phyloP scores from a whole-genome alignment of 2,797 vertebrate species.

The Sylvilagus floridanus region DNA sequence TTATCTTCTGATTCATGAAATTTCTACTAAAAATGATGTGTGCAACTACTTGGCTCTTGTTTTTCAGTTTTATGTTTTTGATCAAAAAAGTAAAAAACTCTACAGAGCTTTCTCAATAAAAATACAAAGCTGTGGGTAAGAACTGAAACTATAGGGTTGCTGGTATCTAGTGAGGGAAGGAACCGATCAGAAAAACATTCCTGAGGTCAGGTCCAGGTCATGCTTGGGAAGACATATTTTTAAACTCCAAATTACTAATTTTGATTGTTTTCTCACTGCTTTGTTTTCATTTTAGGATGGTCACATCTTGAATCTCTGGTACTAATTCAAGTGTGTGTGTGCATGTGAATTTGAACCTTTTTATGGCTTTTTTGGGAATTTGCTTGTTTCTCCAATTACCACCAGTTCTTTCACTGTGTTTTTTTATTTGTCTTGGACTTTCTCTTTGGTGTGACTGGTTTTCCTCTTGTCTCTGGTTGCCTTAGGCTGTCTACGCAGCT shows the following conservation, averaged over 20 bases:
- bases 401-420: neutral
- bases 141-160: neutral
- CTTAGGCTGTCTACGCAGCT: constrained; percentile 19
- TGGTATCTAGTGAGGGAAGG: neutral
- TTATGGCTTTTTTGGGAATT: neutral
- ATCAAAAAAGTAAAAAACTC: neutral
- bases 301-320: neutral
- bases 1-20: neutral
- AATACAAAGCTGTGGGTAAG: neutral
- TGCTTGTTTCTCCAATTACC: neutral
- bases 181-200: neutral
- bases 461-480: neutral
- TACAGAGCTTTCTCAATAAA: neutral
- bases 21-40: neutral
- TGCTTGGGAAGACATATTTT: neutral
- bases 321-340: neutral
- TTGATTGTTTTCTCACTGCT: neutral
- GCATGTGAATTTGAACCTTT: neutral
- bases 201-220: too few relatives aligned
- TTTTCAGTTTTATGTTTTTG: neutral
- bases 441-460: neutral
- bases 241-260: constrained; percentile 1
- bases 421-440: constrained; percentile 17
- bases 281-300: neutral
- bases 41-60: neutral